Conservation (phyloP, 2,888 invertebrate species). For the Xanthorhoe spadicearia region DNA sequence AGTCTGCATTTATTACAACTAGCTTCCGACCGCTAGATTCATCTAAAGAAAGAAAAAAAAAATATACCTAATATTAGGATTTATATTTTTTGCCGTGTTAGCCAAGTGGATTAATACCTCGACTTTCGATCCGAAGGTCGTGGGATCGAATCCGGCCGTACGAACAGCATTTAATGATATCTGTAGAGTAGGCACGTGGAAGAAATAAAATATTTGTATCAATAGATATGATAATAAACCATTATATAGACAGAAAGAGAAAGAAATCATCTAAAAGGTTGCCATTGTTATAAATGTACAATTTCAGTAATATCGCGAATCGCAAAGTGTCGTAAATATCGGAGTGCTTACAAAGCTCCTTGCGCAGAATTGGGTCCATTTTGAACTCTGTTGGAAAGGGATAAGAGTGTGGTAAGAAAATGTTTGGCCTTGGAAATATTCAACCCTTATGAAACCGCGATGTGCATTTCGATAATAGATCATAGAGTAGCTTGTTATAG, state of each 20-base stretch:
- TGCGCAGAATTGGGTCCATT: not conserved
- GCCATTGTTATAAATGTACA: constrained; percentile 54
- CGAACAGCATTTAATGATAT: too few species aligned
- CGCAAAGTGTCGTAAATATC: constrained; percentile 62
- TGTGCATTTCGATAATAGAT: constrained; percentile 80
- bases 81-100: too few species aligned
- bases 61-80: too few species aligned
- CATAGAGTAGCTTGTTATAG: constrained; percentile 53
- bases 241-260: constrained; percentile 18
- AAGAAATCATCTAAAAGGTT: constrained; percentile 37
- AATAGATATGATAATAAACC: not conserved
- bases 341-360: constrained; percentile 45
- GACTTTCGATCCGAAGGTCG: too few species aligned
- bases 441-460: constrained; percentile 80
- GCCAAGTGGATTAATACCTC: too few species aligned
- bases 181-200: too few species aligned
- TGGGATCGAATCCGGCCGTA: too few species aligned
- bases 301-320: constrained; percentile 67
- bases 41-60: too few species aligned
- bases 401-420: constrained; percentile 41
- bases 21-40: not conserved
- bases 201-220: not conserved
- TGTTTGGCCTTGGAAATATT: constrained; percentile 61
- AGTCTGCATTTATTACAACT: constrained; percentile 16
- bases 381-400: constrained; percentile 28